These are phyloP conservation scores for Bombus superbus DNA, from an alignment of 1,140 invertebrate genomes.

Conservation along the genomic window DNA sequence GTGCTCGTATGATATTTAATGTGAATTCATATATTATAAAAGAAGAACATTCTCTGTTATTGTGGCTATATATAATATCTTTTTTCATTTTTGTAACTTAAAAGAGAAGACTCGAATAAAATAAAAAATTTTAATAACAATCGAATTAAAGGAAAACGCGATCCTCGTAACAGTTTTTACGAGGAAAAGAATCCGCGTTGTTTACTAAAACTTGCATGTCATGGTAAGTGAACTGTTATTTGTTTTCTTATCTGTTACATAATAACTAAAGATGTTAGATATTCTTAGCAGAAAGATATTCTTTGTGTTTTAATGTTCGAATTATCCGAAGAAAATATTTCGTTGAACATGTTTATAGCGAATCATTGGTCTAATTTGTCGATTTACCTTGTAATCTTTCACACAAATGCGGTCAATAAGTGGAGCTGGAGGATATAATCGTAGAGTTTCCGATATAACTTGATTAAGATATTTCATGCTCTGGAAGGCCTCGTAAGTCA, in stretches of 20 bases:
- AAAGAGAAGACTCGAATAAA: neutral
- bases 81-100: neutral
- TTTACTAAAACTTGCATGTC: neutral
- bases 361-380: neutral
- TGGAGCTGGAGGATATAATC: conserved; percentile 84
- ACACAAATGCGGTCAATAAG: conserved; percentile 81
- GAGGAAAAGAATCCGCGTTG: neutral
- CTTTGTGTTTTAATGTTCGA: no score
- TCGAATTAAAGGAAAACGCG: neutral
- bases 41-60: neutral
- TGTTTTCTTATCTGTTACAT: no score
- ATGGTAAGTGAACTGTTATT: neutral
- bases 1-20: no score
- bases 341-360: no score
- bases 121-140: neutral
- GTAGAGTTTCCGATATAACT: conserved; percentile 75
- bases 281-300: no score
- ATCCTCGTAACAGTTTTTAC: neutral
- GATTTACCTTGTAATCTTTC: conserved; percentile 72
- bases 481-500: conserved; percentile 64
- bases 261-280: no score
- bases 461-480: conserved; percentile 72
- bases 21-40: no score
- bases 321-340: no score
- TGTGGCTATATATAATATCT: neutral